These are phyloP conservation scores for Synanceia verrucosa DNA, from an alignment of 2,797 vertebrate species.

Conservation along the genomic window DNA sequence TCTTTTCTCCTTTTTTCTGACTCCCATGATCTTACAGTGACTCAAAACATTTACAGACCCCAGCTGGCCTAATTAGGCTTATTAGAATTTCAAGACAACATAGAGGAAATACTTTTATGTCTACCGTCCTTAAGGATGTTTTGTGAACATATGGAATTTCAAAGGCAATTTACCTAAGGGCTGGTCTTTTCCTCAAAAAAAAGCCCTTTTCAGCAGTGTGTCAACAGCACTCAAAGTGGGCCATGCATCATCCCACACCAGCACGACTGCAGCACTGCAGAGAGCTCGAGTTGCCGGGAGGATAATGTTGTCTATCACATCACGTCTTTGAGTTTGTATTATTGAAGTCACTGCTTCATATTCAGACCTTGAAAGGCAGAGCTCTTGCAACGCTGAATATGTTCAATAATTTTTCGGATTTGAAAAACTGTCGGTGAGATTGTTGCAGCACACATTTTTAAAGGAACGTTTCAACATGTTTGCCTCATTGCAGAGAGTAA, in stretches of 20 bases:
- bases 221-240: constrained; percentile 23
- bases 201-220: constrained; percentile 46
- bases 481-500: too few species aligned
- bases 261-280: constrained; percentile 4
- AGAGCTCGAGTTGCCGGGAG: constrained; percentile 7
- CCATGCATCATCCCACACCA: constrained; percentile 45
- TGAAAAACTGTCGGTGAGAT: not conserved
- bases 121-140: constrained; percentile 38
- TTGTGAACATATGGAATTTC: constrained; percentile 54
- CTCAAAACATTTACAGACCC: constrained; percentile 56
- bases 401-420: constrained; percentile 15
- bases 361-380: constrained; percentile 12
- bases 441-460: too few species aligned
- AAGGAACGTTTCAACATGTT: too few species aligned
- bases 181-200: constrained; percentile 15
- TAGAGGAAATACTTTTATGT: constrained; percentile 42
- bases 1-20: constrained; percentile 55
- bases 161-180: constrained; percentile 60
- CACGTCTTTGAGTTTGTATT: constrained; percentile 38
- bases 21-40: constrained; percentile 28
- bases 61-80: constrained; percentile 70
- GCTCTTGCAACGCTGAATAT: not conserved
- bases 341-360: constrained; percentile 23
- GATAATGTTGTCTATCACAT: constrained; percentile 32
- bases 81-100: constrained; percentile 48